phyloP scores from a whole-genome alignment of 1,140 invertebrate genomes.

The Drosophila rufa region DNA sequence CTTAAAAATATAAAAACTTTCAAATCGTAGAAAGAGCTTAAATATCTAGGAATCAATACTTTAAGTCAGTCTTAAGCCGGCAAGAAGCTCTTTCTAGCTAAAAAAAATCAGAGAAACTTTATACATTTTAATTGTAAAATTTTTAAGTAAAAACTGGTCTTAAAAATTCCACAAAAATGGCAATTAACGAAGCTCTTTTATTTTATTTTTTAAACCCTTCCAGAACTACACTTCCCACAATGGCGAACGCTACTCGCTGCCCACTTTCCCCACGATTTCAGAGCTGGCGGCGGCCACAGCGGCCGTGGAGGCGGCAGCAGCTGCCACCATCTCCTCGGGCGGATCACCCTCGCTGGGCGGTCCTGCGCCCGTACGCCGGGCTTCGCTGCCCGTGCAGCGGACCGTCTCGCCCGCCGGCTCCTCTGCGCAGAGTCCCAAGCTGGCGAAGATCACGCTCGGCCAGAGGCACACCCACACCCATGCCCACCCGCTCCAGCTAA shows the following conservation, averaged over 20 bases:
- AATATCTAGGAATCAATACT: too few relatives aligned
- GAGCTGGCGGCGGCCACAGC: slow-evolving; percentile 87
- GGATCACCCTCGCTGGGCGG: slow-evolving; percentile 65
- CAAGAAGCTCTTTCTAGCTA: too few relatives aligned
- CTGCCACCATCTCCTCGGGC: slow-evolving; percentile 63
- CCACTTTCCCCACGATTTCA: slow-evolving; percentile 87
- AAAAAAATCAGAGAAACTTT: too few relatives aligned
- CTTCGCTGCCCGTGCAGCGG: slow-evolving; percentile 90
- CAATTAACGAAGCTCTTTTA: background rate
- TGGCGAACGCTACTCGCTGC: slow-evolving; percentile 88
- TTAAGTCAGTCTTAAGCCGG: too few relatives aligned
- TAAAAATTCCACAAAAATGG: too few relatives aligned
- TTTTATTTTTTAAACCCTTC: background rate
- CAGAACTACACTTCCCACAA: slow-evolving; percentile 68
- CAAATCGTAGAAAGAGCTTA: too few relatives aligned
- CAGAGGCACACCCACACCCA: slow-evolving; percentile 71
- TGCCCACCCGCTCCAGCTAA: slow-evolving; percentile 74
- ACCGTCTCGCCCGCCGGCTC: slow-evolving; percentile 89
- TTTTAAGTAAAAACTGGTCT: too few relatives aligned
- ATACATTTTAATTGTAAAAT: too few relatives aligned
- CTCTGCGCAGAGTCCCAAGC: slow-evolving; percentile 88
- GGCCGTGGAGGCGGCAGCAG: slow-evolving; percentile 36
- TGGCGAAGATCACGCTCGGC: slow-evolving; percentile 86
- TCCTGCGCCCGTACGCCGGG: slow-evolving; percentile 88
- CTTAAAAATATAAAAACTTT: too few relatives aligned